Percentiles rank a stretch among this genome's conserved stretches.
Conservation (phyloP, 1,140 invertebrate species). For the Saccostrea echinata region DNA sequence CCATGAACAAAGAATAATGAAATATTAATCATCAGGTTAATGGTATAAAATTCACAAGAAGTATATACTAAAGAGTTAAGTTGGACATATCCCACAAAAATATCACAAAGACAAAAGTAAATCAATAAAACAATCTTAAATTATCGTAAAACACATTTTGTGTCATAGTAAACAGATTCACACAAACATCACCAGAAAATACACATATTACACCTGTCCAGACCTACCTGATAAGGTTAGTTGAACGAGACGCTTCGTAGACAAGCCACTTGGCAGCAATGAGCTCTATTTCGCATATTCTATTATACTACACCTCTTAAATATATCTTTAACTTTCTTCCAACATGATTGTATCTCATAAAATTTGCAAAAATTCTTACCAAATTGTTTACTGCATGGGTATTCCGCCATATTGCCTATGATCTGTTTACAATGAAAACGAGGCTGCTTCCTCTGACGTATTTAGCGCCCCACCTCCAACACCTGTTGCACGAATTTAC, state of each 20-base stretch:
- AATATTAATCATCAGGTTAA: too few species aligned
- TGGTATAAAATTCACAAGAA: too few species aligned
- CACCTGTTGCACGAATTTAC: too few species aligned
- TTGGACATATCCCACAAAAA: too few species aligned
- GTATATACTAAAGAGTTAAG: too few species aligned
- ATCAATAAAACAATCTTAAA: too few species aligned
- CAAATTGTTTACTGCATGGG: slow-evolving; percentile 1
- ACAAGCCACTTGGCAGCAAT: neutral
- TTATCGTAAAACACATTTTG: neutral
- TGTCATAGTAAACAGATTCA: neutral
- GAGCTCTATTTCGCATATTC: neutral
- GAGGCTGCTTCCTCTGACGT: slow-evolving; percentile 10
- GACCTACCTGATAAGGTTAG: neutral
- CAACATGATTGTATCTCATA: neutral
- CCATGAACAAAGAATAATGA: too few species aligned
- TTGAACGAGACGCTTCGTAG: neutral
- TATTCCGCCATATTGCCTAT: slow-evolving; percentile 10
- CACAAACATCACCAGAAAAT: neutral
- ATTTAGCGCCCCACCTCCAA: slow-evolving; percentile 8
- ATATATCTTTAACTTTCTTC: neutral
- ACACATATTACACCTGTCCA: neutral
- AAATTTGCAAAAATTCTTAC: neutral
- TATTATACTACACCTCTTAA: neutral
- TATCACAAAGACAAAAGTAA: too few species aligned
- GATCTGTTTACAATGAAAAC: slow-evolving; percentile 34